Percentiles rank a stretch among this genome's conserved stretches.
phyloP scores from a whole-genome alignment of 2,113 vertebrate genomes.

The Alethe diademata region DNA sequence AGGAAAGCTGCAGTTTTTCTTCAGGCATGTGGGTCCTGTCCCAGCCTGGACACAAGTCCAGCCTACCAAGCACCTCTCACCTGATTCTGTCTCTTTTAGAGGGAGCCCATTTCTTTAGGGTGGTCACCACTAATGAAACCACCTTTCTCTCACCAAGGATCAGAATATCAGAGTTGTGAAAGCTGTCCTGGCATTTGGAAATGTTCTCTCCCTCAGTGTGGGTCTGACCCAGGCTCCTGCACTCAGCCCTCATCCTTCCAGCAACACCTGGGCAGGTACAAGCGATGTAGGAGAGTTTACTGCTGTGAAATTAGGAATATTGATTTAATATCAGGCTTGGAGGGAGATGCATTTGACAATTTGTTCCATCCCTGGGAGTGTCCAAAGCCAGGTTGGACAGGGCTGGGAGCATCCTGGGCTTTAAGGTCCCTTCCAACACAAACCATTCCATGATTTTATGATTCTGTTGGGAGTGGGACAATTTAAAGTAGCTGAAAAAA shows the following conservation, averaged over 20 bases:
- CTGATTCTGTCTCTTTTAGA: neutral
- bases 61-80: neutral
- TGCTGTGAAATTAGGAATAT: neutral
- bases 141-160: neutral
- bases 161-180: neutral
- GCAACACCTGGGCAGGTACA: neutral
- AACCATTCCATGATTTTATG: neutral
- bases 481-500: neutral
- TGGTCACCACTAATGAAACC: neutral
- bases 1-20: neutral
- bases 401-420: neutral
- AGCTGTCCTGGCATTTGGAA: neutral
- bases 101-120: neutral
- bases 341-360: neutral
- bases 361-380: neutral
- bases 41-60: neutral
- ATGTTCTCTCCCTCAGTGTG: neutral
- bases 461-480: neutral
- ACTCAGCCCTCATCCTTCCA: neutral
- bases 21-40: neutral
- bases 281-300: neutral
- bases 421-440: neutral
- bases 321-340: neutral
- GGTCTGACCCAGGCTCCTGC: neutral
- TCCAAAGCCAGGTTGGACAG: neutral